Base-by-base conservation (phyloP, 1,140 invertebrate species). In the Drosophila insularis region DNA sequence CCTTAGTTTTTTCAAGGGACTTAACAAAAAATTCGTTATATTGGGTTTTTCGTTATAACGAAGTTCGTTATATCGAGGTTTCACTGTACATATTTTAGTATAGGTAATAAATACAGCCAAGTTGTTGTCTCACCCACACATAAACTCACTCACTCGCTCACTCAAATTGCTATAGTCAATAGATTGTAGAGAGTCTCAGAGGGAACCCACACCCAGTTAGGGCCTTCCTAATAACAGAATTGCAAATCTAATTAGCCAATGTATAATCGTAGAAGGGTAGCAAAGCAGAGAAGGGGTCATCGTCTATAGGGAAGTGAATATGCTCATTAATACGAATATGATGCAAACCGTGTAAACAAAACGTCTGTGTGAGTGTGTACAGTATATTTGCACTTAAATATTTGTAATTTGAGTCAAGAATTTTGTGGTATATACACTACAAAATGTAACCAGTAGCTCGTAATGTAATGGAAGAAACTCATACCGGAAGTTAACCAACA, bases 161-260 rank as follows among this genome's bases (percentile, higher is more conserved):
- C 75, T 67, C 60, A 43, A 79, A 79, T 63, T 23, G 55, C 35
- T 54, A 69, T 27, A 50, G 66, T 74, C 63, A 80, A 74, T 67
- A 79, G 27, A 32, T 27, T 31, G 23, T 39, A 3, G 58, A 72
- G 11, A 55, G 27, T 27, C 5, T 27, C 27, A 27, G 10, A 50
- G 43, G 43, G 43, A 50, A 50, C 17, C 43, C 43, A 50, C 43
- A 21, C 43, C 50, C 53, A 19, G 23, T 32, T 17, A 39, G 61
- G 55, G 55, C 32, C 55, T 31, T 50, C 19, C 68, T 59, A 64
- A 70, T 78, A 80, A 78, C 63, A 68, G 61, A 73, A 87, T 89
- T 89, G 74, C 80, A 84, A 84, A 89, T 89, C 84, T 84, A 89
- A 89, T 89, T 89, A 89, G 82, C 64, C 58, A 65, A 65, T 72